Evolutionary conservation across 2,797 vertebrate species (phyloP).

Genomic region (Spea hammondii): DNA sequence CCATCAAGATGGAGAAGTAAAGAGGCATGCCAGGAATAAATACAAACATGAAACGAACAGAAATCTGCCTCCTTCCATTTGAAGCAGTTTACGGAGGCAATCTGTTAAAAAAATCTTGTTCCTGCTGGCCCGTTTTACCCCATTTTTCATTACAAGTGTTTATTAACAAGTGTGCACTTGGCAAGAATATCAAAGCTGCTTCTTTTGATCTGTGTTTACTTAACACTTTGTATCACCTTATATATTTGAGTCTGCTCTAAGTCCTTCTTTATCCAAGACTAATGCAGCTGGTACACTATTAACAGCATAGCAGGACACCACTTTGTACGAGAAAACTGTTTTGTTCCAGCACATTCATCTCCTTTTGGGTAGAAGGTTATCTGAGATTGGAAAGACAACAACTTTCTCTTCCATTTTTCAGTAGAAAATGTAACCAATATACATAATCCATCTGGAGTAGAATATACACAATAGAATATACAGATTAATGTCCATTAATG

Average conservation of each 20-base stretch:
- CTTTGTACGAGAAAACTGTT: not conserved
- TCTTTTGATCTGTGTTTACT: not conserved
- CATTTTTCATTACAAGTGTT: not conserved
- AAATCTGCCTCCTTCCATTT: conserved; percentile 8
- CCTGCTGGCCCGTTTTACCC: not conserved
- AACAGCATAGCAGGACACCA: not conserved
- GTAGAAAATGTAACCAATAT: not conserved
- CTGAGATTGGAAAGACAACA: not conserved
- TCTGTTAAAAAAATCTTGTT: conserved; percentile 7
- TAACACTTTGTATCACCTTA: not conserved
- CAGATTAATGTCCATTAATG: no score
- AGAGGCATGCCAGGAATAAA: conserved; percentile 10
- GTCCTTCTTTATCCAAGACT: not conserved
- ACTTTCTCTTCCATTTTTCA: not conserved
- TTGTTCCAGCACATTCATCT: not conserved
- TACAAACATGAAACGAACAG: conserved; percentile 25
- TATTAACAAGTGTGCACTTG: not conserved
- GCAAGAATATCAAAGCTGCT: not conserved
- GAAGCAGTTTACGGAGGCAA: conserved; percentile 1
- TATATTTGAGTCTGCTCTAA: not conserved
- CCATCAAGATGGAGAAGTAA: conserved; percentile 34
- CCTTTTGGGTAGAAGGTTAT: not conserved
- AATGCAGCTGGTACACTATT: not conserved
- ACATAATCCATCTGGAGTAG: not conserved
- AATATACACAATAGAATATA: no score